Evolutionary conservation across 2,113 vertebrate genomes (phyloP), one percentile per base, ranked within the genome.

Genomic region (Labeo rohita): DNA sequence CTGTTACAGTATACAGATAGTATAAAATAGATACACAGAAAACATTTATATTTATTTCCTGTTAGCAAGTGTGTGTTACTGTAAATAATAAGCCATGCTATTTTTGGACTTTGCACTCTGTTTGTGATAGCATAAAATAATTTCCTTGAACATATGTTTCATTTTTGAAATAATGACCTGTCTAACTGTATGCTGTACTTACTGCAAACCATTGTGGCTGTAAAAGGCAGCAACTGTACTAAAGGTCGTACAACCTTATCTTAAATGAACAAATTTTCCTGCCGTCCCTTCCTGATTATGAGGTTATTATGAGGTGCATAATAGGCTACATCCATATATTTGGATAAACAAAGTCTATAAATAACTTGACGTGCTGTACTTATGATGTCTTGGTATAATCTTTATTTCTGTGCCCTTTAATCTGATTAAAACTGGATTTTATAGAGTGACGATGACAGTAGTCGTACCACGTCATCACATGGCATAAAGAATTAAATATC

Each of bases 41-140:
- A 52, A 3, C 23, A 54, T 54, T 43, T 72, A 9, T 43, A 21
- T 72, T 8, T 43, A 39, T 68, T 50, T 52, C n/a, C 12, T 76
- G 1, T 49, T 15, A 76, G 23, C 47, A 75, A 50, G 47, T 3
- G 4, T 36, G 9, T 10, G 18, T 45, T 74, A 47, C n/a, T 49
- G 45, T 75, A 49, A 75, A 75, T 75, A 28, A 45, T 4, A 73
- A 47, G 8, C 80, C 70, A 59, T 88, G 83, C 89, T 87, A 39
- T 65, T 84, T 56, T 66, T 86, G 81, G 73, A 91, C 85, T 79
- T 90, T 87, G 49, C n/a, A 74, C 83, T 63, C 10, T 43, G 9
- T 52, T 39, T 47, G 52, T 13, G 65, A 61, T 54, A 28, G 18
- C 34, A 43, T 56, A 52, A 80, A 75, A 74, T 12, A 63, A 59